Conservation (phyloP, 1,140 invertebrate genomes). For the Aphelenchoides besseyi region DNA sequence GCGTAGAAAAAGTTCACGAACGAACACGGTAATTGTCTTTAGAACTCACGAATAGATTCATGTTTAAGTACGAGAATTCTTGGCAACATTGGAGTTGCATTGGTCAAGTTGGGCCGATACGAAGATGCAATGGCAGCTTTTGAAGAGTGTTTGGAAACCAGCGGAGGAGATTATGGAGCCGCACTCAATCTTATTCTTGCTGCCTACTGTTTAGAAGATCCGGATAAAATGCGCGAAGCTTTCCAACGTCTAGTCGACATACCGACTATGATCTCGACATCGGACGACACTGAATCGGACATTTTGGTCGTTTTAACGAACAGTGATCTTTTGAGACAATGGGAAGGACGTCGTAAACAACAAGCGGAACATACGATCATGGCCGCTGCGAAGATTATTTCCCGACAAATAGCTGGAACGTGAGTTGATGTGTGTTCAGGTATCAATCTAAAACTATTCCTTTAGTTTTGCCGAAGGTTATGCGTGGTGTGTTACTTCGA, state of each 20-base stretch:
- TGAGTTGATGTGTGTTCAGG: constrained; percentile 19
- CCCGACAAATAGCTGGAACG: constrained; percentile 72
- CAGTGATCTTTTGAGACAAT: constrained; percentile 47
- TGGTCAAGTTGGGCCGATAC: constrained; percentile 91
- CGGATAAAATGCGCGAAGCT: constrained; percentile 85
- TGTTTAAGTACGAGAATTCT: constrained; percentile 82
- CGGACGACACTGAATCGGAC: constrained; percentile 71
- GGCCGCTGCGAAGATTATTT: constrained; percentile 84
- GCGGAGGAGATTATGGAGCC: constrained; percentile 77
- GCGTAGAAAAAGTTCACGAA: constrained; percentile 84
- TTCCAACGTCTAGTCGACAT: constrained; percentile 86
- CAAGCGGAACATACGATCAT: constrained; percentile 81
- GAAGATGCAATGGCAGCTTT: constrained; percentile 90
- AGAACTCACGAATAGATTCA: not conserved
- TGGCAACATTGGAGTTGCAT: constrained; percentile 93
- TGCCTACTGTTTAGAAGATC: constrained; percentile 85
- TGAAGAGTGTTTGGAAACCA: constrained; percentile 86
- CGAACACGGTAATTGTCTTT: constrained; percentile 63
- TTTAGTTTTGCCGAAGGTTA: constrained; percentile 74
- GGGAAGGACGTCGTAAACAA: constrained; percentile 73
- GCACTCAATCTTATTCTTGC: constrained; percentile 87
- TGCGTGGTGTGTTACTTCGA: constrained; percentile 69
- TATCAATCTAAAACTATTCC: constrained; percentile 62
- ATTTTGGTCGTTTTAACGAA: constrained; percentile 17
- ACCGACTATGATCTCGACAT: constrained; percentile 21